Evolutionary conservation across 2,113 vertebrate species (phyloP), one percentile per base, ranked within the genome.

Genomic region (Mixornis gularis): DNA sequence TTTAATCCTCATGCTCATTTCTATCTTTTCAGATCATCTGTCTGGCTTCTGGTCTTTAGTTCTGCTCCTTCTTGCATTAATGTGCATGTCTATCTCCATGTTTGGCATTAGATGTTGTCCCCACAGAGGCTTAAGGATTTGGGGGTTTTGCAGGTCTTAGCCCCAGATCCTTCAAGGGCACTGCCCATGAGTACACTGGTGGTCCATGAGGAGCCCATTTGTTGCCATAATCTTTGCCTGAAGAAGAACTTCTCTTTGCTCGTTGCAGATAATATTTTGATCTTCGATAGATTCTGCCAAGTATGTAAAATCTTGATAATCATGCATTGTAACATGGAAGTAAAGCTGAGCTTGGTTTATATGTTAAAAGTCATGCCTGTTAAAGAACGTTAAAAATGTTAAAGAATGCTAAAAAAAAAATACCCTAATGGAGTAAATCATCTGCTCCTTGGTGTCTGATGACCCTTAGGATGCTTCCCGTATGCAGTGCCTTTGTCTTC

Each of bases 61-160:
- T 59, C 44, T 78, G 41, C 34, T 92, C 62, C 49, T 84, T 68
- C 48, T 62, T 17, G 12, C 11, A 27, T 21, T 30, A 66, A 38
- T 13, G 9, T 1, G 0, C 3, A 5, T 25, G 4, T 53, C 65
- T 72, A 34, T 9, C 46, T 69, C 69, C 3, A 1, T 46, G 36
- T n/a, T 60, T 58, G n/a, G n/a, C n/a, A 48, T 84, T 32, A 68
- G 36, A 53, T 55, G 44, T 53, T 2, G 3, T 24, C 15, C 20
- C 17, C 1, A 0, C 14, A 29, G 19, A 55, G n/a, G 22, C 17
- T 73, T 55, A 78, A 82, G 55, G 51, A 53, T 34, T 15, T 53
- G 38, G 56, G 48, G 32, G 49, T 83, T 82, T 66, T 59, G 43
- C 29, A 68, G 44, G 30, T 70, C 48, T 69, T 25, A 73, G 29